Conservation (phyloP, 2,113 vertebrate genomes). For the Azemiops feae region DNA sequence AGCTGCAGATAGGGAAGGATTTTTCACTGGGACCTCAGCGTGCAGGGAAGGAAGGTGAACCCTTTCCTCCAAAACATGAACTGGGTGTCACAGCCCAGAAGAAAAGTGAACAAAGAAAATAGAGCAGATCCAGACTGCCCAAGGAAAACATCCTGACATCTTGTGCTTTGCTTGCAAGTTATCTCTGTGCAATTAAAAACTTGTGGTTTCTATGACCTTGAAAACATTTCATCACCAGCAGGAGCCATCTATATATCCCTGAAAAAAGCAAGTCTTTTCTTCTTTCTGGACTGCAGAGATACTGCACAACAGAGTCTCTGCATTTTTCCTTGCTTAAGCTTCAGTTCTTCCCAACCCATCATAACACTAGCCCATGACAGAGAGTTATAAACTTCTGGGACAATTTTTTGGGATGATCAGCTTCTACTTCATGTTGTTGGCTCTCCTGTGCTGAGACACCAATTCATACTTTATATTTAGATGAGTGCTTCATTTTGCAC, state of each 20-base stretch:
- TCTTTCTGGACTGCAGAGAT: background rate
- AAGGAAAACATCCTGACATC: background rate
- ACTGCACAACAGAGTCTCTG: background rate
- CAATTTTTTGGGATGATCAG: background rate
- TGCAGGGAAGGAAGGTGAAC: background rate
- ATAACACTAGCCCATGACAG: background rate
- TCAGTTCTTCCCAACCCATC: background rate
- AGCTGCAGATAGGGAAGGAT: background rate
- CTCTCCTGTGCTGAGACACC: background rate
- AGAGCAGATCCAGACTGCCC: background rate
- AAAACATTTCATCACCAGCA: background rate
- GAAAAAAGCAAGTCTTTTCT: background rate
- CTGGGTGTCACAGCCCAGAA: background rate
- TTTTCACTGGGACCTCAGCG: background rate
- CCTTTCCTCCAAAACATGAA: background rate
- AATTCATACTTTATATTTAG: background rate
- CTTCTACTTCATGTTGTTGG: background rate
- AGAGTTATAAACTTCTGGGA: background rate
- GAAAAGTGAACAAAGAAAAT: background rate
- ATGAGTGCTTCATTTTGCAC: background rate
- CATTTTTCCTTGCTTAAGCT: background rate
- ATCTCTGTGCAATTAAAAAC: background rate
- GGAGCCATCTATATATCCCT: background rate
- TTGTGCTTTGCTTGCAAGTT: background rate
- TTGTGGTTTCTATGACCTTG: background rate